These are phyloP conservation scores for Psammodynastes pulverulentus DNA, from an alignment of 2,113 vertebrate species.

Conservation along the genomic window DNA sequence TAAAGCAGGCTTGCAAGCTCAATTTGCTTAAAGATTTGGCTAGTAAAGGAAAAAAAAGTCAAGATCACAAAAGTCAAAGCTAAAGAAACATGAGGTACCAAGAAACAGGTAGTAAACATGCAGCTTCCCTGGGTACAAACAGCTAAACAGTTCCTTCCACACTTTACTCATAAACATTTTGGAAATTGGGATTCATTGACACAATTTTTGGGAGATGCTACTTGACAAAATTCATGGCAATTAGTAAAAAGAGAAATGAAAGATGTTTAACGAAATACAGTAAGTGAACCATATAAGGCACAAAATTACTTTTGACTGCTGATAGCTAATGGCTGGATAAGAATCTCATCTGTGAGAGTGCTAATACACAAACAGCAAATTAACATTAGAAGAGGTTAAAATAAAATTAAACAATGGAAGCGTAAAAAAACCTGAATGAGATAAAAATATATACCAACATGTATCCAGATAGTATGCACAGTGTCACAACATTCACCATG, in stretches of 20 bases:
- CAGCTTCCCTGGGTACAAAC: not conserved
- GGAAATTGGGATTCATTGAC: not conserved
- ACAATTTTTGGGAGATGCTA: not conserved
- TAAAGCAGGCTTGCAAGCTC: not conserved
- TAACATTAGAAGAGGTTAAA: conserved; percentile 52
- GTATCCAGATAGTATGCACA: not conserved
- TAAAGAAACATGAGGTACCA: not conserved
- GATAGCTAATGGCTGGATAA: conserved; percentile 68
- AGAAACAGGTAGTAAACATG: not conserved
- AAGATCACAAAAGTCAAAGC: not conserved
- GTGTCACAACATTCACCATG: not conserved
- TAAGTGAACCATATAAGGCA: not conserved
- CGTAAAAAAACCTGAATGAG: conserved; percentile 48
- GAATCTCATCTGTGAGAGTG: conserved; percentile 43
- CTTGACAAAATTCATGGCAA: conserved; percentile 19
- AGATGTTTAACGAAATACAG: not conserved
- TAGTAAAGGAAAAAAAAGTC: conserved; percentile 24
- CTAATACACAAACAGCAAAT: conserved; percentile 47
- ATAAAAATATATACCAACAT: conserved; percentile 23
- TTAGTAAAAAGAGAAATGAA: not conserved
- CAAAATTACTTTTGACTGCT: conserved; percentile 12
- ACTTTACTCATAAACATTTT: not conserved
- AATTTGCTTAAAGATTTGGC: not conserved
- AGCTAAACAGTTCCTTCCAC: conserved; percentile 15
- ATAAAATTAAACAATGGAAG: conserved; percentile 57